phyloP scores from a whole-genome alignment of 30 jellyfish, hydroid and myxozoan genomes.

The Catostylus mosaicus region DNA sequence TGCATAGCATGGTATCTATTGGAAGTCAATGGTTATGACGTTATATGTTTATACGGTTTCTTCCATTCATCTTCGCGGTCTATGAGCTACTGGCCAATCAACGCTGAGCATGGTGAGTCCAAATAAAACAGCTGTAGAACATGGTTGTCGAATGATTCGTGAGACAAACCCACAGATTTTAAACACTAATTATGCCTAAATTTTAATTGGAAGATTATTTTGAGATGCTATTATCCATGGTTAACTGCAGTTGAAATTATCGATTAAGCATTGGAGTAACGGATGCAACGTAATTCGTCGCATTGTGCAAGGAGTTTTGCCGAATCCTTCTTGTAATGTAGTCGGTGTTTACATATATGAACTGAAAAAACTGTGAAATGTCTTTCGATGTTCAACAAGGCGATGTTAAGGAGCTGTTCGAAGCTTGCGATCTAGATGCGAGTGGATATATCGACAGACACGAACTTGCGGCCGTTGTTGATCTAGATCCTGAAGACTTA shows the following conservation, averaged over 20 bases:
- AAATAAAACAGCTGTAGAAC: slow-evolving; percentile 65
- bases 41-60: slow-evolving; percentile 59
- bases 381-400: slow-evolving; percentile 67
- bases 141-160: background rate
- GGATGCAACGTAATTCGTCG: background rate
- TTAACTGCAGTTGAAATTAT: background rate
- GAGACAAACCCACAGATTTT: slow-evolving; percentile 29
- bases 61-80: slow-evolving; percentile 52
- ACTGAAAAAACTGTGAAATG: slow-evolving; percentile 32
- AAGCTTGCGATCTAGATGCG: slow-evolving; percentile 85
- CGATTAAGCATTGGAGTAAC: background rate
- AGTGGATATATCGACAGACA: slow-evolving; percentile 95
- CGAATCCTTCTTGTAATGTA: background rate
- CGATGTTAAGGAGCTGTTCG: slow-evolving; percentile 76
- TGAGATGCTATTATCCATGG: background rate
- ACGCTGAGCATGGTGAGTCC: slow-evolving; percentile 45
- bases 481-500: slow-evolving; percentile 80
- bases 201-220: background rate
- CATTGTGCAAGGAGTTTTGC: background rate
- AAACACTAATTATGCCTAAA: background rate
- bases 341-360: slow-evolving; percentile 12
- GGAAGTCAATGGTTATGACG: slow-evolving; percentile 76
- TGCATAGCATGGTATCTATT: slow-evolving; percentile 41
- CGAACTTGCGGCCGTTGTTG: slow-evolving; percentile 98
- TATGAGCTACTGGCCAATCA: slow-evolving; percentile 52